Base-by-base conservation (phyloP, 2,113 vertebrate genomes). In the Crotalus helleri region DNA sequence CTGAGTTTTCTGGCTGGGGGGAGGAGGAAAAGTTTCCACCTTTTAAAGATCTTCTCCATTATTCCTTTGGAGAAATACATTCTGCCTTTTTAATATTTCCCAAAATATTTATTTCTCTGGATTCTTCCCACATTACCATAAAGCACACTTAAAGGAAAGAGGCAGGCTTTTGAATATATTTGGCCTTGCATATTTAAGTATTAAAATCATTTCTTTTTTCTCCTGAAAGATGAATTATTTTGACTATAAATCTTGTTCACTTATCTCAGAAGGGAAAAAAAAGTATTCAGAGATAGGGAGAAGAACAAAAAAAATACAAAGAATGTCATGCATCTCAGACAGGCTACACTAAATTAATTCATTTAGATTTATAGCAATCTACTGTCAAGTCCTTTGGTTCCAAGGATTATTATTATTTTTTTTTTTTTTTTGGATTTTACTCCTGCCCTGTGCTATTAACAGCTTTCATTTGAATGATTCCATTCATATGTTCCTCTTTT, bases 191-290 rank as follows among this genome's bases (percentile, higher is more conserved):
- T 24, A 55, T 92, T 51, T 58, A 85, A 44, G 54, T 44, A 11
- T 57, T 53, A 59, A 59, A 29, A 51, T 15, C 17, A 85, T 91
- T 29, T 89, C 1, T 2, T 46, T 85, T 2, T 89, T 2, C 44
- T 69, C 58, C 33, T 89, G 26, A 94, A 88, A 90, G 85, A 3
- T 93, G 51, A 74, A 87, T 61, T 90, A 89, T 88, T 90, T 90
- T 49, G 87, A 51, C 11, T 91, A 24, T 24, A 95, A 94, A 85
- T 88, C n/a, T 39, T 3, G 90, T 0, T 0, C 29, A 87, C 54
- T n/a, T 93, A n/a, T 64, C 88, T 88, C 39, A 88, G 88, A 91
- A 88, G 1, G 5, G 93, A 39, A 39, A 69, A 39, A 95, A 93
- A 4, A 2, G 0, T 59, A 8, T 92, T 53, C n/a, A 26, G 92